A percentile compares a stretch with the other conserved stretches of the same genome.
Conservation (phyloP, 2,888 invertebrate species). For the Mycogona germanica region DNA sequence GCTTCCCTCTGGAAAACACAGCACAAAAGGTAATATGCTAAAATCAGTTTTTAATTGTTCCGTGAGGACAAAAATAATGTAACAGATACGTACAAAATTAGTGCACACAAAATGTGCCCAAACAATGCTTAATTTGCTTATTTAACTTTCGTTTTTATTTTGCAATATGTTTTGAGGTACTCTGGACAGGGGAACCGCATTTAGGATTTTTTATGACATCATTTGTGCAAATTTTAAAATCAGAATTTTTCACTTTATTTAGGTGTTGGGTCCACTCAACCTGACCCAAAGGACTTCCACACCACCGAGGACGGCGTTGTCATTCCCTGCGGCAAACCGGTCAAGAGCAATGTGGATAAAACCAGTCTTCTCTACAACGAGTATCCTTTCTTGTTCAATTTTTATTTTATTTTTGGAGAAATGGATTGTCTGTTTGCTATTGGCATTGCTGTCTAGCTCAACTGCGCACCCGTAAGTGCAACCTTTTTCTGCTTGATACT, state of each 20-base stretch:
- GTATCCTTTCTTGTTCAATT: constrained; percentile 43
- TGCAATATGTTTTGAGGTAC: neutral
- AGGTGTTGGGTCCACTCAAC: constrained; percentile 63
- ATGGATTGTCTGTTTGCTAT: too few relatives aligned
- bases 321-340: constrained; percentile 61
- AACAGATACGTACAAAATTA: too few relatives aligned
- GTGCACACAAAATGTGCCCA: too few relatives aligned
- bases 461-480: neutral
- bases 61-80: too few relatives aligned
- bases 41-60: neutral
- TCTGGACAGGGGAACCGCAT: neutral
- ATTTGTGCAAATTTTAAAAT: neutral
- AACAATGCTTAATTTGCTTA: too few relatives aligned
- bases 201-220: neutral
- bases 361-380: constrained; percentile 76
- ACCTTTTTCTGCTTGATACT: neutral
- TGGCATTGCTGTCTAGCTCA: too few relatives aligned
- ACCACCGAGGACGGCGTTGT: constrained; percentile 53
- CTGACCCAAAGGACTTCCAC: constrained; percentile 52
- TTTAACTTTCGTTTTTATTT: too few relatives aligned
- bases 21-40: constrained; percentile 56
- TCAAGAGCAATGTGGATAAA: constrained; percentile 32
- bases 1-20: constrained; percentile 70
- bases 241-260: constrained; percentile 14
- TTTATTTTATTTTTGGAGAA: neutral